A percentile compares a stretch with the other conserved stretches of the same genome.
Conservation (phyloP, 2,797 vertebrate genomes). For the Pyrocephalus nanus region DNA sequence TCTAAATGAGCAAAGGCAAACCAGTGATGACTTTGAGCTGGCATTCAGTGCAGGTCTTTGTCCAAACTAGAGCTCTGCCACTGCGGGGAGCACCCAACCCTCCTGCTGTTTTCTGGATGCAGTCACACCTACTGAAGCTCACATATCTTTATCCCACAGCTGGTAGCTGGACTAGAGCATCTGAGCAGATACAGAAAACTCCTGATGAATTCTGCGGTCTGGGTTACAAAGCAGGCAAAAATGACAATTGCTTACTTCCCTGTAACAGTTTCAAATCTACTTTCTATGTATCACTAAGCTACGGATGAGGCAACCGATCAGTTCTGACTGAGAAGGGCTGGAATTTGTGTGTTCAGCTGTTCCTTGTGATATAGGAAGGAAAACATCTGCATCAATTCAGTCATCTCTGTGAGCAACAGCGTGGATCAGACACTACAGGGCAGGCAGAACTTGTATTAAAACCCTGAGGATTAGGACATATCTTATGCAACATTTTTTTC, state of each 20-base stretch:
- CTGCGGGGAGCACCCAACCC: neutral
- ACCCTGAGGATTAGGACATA: neutral
- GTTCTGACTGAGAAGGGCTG: neutral
- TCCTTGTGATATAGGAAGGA: neutral
- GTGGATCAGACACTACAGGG: neutral
- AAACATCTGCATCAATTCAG: neutral
- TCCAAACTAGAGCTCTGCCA: neutral
- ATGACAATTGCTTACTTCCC: neutral
- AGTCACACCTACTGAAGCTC: neutral
- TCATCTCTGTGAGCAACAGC: neutral
- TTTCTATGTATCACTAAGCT: neutral
- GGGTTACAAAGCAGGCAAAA: neutral
- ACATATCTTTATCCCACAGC: neutral
- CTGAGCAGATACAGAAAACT: neutral
- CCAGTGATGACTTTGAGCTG: neutral
- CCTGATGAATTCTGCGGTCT: neutral
- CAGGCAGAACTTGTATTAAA: neutral
- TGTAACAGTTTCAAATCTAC: neutral
- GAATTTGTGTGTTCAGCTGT: slow-evolving; percentile 38
- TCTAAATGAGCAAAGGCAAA: neutral
- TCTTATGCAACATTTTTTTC: neutral
- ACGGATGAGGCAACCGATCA: neutral
- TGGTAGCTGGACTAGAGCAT: neutral
- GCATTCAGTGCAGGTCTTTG: neutral
- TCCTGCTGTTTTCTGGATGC: neutral